Evolutionary conservation across 2,113 vertebrate species (phyloP), one percentile per base, ranked within the genome.

Genomic region (Melanostigma gelatinosum): DNA sequence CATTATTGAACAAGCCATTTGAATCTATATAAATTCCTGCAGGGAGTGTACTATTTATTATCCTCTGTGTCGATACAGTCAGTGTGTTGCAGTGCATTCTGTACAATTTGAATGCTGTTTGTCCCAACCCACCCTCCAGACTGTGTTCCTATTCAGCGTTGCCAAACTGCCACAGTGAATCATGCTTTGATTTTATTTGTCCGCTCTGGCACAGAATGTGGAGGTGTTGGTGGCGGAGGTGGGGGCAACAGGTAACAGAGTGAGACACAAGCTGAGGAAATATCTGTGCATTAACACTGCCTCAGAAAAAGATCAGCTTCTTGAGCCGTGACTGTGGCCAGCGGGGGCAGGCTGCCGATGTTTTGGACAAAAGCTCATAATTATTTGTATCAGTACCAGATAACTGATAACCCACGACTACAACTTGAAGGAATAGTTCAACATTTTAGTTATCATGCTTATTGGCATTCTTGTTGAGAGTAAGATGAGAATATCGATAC

Each of bases 81-180:
- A 42, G 32, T n/a, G 63, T 42, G 73, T 81, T 78, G 72, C 77
- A 63, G 54, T 77, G 42, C 34, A 69, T 77, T 71, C 48, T 87
- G 87, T 79, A 72, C 84, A 88, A 87, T 87, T 54, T 64, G 80
- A 87, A 90, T 83, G 60, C 61, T 54, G 61, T 77, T 80, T 76
- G 75, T 85, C 34, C 36, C 69, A 71, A 11, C 63, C 83, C 54
- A 48, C 78, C 87, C 74, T 76, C 42, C 73, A 79, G 67, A 68
- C 70, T 55, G 66, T 58, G 71, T 63, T 70, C 40, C 48, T 80
- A 58, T 66, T 86, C 77, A 77, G 57, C 18, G 32, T 85, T 85
- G 80, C 80, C 86, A 90, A 82, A 67, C 78, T 81, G 76, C 75
- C 76, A 77, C 70, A 32, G 40, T 83, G 83, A 85, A 90, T 90